Percentiles rank a stretch among this genome's conserved stretches.
Evolutionary conservation across 2,888 invertebrate genomes (phyloP).

Genomic region (Allolobophora icterica): DNA sequence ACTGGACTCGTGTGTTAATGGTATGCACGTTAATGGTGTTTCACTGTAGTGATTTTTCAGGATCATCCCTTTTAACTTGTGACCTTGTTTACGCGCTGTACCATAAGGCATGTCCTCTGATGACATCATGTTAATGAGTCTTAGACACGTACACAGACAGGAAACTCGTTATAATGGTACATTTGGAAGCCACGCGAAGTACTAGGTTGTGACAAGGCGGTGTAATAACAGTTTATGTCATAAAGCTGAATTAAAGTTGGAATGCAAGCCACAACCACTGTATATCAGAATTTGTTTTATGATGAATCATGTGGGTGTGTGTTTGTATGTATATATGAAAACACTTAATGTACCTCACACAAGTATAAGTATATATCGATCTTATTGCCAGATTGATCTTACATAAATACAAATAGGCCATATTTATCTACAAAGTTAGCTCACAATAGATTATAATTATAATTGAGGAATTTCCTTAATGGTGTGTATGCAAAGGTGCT

Average conservation of each 20-base stretch:
- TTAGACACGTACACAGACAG: background rate
- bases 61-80: too few species aligned
- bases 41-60: too few species aligned
- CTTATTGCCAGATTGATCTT: background rate
- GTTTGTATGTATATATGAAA: background rate
- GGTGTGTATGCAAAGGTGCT: background rate
- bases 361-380: background rate
- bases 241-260: too few species aligned
- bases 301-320: background rate
- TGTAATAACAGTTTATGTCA: background rate
- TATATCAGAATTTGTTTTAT: background rate
- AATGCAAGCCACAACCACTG: background rate
- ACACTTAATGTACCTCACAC: too few species aligned
- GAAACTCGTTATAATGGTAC: background rate
- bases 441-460: background rate
- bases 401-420: too few species aligned
- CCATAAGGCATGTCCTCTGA: too few species aligned
- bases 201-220: background rate
- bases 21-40: too few species aligned
- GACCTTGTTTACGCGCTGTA: too few species aligned
- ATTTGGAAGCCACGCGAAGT: background rate
- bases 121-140: too few species aligned
- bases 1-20: too few species aligned
- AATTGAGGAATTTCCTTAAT: background rate
- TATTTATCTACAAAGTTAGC: background rate